Base-by-base conservation (phyloP, 2,888 invertebrate species). In the Melanchra persicariae region DNA sequence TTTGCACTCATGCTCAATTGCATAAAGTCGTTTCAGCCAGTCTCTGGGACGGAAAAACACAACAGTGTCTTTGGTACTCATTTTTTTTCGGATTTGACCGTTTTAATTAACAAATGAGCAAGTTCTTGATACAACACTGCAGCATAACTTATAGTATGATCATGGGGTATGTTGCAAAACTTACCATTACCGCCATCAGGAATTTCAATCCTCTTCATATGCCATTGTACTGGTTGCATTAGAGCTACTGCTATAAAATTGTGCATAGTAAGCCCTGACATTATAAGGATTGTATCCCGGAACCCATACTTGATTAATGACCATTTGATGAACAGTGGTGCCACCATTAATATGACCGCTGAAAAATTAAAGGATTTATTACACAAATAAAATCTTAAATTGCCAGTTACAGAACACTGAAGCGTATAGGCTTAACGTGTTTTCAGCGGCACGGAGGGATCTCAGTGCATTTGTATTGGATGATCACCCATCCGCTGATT, bases 141-240 rank as follows among this genome's bases (percentile, higher is more conserved):
- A 30, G 7, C 34, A 7, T 34, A 34, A 45, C 7, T 45, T 45
- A 45, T 19, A 0, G 19, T 7, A 19, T 7, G 8, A 45, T 17
- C 17, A 19, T 19, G 19, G 19, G 19, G 19, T 45, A 45, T 45
- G 19, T 45, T 19, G 1, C 6, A 45, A 45, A 45, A 8, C 73
- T 74, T 80, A 88, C 89, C 87, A 60, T 78, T 81, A 82, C 87
- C 79, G 1, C 77, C 66, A 17, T 81, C 82, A 10, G 58, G 0
- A 26, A 90, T 67, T 79, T 90, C 87, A 15, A 90, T 78, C 72
- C 77, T 89, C 69, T 89, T 93, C 95, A 96, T 94, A 84, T 98
- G 97, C 97, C 97, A 96, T 77, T 96, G 95, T 0, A 97, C 97
- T 0, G 98, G 97, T 80, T 97, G 97, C 95, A 98, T 96, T 34